Conservation (phyloP, 2,888 invertebrate species). For the Physocephala rufipes region DNA sequence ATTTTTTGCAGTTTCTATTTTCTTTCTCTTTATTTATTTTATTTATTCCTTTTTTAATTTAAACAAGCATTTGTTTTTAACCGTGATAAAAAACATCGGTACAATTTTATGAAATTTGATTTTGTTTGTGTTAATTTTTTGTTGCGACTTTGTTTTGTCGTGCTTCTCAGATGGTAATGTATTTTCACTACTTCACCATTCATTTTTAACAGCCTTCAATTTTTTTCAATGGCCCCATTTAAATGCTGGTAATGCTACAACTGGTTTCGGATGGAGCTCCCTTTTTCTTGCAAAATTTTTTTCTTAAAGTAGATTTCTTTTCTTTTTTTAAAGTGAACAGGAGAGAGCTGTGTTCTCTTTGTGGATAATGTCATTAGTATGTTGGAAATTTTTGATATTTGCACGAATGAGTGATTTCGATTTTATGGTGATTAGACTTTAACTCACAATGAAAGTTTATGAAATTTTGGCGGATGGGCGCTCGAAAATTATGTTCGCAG, state of each 20-base stretch:
- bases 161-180: slow-evolving; percentile 27
- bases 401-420: slow-evolving; percentile 40
- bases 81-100: background rate
- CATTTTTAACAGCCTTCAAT: background rate
- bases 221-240: background rate
- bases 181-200: slow-evolving; percentile 28
- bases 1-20: background rate
- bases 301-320: background rate
- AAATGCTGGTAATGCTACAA: background rate
- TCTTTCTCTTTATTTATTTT: background rate
- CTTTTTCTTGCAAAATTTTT: slow-evolving; percentile 14
- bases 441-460: slow-evolving; percentile 34
- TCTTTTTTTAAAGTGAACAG: background rate
- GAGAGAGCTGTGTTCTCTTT: slow-evolving; percentile 6
- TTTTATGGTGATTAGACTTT: slow-evolving; percentile 45
- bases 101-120: slow-evolving; percentile 7
- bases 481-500: no score
- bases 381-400: slow-evolving; percentile 32
- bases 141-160: slow-evolving; percentile 15
- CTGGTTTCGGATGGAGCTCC: background rate
- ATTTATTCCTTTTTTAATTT: background rate
- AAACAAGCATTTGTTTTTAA: background rate
- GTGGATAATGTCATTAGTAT: background rate
- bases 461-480: no score
- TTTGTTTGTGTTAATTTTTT: background rate